Evolutionary conservation across 2,888 invertebrate species (phyloP).

Genomic region (Micoletzkya japonica): DNA sequence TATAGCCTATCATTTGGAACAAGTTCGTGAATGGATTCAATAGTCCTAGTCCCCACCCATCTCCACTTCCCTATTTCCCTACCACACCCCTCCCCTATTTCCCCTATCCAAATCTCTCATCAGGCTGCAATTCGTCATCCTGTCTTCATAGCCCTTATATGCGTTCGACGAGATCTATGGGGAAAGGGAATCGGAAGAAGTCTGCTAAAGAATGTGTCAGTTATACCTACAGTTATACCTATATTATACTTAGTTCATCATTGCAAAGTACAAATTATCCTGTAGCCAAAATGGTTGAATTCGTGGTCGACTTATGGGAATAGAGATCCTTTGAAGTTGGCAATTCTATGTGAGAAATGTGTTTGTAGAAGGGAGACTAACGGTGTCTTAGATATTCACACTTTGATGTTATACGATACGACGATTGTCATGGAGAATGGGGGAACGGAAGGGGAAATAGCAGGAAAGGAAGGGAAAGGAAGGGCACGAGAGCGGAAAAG

Average conservation of each 20-base stretch:
- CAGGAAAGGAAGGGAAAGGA: background rate
- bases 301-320: no score
- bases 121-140: conserved; percentile 14
- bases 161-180: conserved; percentile 1
- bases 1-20: conserved; percentile 15
- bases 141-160: conserved; percentile 20
- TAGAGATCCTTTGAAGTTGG: no score
- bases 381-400: no score
- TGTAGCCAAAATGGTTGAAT: no score
- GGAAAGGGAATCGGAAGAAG: conserved; percentile 11
- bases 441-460: background rate
- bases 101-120: background rate
- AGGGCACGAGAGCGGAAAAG: no score
- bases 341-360: no score
- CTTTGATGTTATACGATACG: no score
- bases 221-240: background rate
- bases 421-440: background rate
- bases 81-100: background rate
- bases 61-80: background rate
- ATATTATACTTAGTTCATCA: no score
- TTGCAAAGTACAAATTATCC: no score
- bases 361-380: no score
- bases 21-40: background rate
- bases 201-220: conserved; percentile 6
- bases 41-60: background rate